Base-by-base conservation (phyloP, 2,888 invertebrate genomes). In the Chloroclysta siterata region DNA sequence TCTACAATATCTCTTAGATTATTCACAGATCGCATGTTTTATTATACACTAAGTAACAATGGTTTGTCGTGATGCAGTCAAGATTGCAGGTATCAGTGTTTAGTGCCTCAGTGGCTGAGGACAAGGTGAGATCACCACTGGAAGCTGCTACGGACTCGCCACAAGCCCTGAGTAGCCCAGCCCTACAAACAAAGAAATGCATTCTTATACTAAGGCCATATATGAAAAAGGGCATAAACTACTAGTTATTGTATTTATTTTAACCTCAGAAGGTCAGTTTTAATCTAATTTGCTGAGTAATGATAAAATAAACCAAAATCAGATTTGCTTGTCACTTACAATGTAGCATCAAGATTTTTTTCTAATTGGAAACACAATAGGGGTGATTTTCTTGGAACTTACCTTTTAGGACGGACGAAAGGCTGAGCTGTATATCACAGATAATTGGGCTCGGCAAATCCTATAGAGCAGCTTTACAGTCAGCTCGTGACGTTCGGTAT, bases 1-100 rank as follows among this genome's bases (percentile, higher is more conserved):
- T 92, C 92, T 92, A 92, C 93, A 92, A 90, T 91, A 93, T 91
- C 90, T 89, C 88, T 93, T 93, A 93, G 82, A 89, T 90, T 93
- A 93, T 95, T 95, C 95, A 95, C 95, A 95, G 95, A 94, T 95
- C 94, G 94, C 95, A 95, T 94, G 94, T 94, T 94, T 93, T 93
- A 91, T 93, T 93, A 93, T 84, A 90, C 89, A 92, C 93, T 93
- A 93, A 93, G 94, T 93, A 93, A 94, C 94, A 94, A 93, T 93
- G 92, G 93, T 93, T 92, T 89, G 89, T 92, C 89, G 93, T 92
- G 92, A 92, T 91, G 92, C 92, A 92, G 92, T 91, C 92, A 94
- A 94, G 94, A 93, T 94, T 94, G 94, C 94, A 94, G 94, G 93
- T 94, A 93, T 90, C 91, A 89, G 89, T 89, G 90, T 89, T 88